Evolutionary conservation across 2,113 vertebrate genomes (phyloP).

Genomic region (Quiscalus mexicanus): DNA sequence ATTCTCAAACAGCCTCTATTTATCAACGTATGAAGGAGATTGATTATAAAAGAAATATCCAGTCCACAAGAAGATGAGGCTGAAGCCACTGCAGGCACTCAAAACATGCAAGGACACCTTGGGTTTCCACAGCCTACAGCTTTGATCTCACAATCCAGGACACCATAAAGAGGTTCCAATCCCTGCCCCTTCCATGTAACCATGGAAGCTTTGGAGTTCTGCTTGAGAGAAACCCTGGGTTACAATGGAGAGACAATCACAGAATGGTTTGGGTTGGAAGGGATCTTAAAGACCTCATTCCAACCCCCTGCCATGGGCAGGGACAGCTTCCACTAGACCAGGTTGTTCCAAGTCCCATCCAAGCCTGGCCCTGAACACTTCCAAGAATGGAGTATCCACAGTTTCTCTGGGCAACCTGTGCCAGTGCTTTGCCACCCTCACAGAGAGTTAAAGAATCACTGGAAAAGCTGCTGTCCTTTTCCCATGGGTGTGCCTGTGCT

Average conservation of each 20-base stretch:
- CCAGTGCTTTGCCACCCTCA: background rate
- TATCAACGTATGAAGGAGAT: background rate
- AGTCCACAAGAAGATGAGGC: background rate
- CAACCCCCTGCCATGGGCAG: background rate
- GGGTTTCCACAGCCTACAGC: background rate
- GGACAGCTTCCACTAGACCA: background rate
- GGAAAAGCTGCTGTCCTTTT: background rate
- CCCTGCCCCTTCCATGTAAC: background rate
- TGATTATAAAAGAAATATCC: constrained; percentile 1
- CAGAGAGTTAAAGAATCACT: background rate
- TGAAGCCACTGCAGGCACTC: background rate
- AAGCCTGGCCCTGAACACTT: background rate
- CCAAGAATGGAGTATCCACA: background rate
- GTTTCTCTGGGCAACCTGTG: background rate
- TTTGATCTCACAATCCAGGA: background rate
- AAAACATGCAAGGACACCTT: background rate
- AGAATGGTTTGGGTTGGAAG: background rate
- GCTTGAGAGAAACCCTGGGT: background rate
- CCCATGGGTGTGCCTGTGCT: background rate
- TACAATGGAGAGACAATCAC: background rate
- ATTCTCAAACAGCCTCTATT: constrained; percentile 12
- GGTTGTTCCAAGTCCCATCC: background rate
- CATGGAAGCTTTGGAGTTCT: background rate
- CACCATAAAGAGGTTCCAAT: background rate
- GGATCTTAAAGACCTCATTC: background rate